A percentile compares a stretch with the other conserved stretches of the same genome.
Evolutionary conservation across 2,888 invertebrate genomes (phyloP).

Genomic region (Tetranychus piercei): DNA sequence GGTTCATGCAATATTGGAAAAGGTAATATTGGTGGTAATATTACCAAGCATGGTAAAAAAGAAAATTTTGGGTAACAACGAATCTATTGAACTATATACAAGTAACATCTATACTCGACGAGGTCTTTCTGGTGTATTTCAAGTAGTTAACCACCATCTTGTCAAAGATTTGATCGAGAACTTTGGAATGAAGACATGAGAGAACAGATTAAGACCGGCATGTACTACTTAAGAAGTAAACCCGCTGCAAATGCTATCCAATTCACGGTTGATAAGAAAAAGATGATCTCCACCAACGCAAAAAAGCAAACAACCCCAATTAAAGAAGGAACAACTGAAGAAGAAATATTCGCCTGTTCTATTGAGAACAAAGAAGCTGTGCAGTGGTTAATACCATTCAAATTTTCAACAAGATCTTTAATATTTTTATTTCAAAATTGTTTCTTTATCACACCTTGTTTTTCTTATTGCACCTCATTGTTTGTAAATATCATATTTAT

Average conservation of each 20-base stretch:
- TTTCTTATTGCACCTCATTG: no score
- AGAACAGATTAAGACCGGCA: constrained; percentile 88
- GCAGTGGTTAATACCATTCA: constrained; percentile 46
- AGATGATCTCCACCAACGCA: constrained; percentile 21
- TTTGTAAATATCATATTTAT: no score
- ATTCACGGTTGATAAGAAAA: constrained; percentile 79
- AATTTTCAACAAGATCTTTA: no score
- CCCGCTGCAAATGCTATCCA: constrained; percentile 91
- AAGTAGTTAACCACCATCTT: constrained; percentile 84
- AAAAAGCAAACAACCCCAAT: constrained; percentile 15
- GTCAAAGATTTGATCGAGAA: constrained; percentile 71
- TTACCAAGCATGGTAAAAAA: no score
- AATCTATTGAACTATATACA: constrained; percentile 93
- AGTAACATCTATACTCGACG: constrained; percentile 86
- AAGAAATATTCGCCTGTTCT: constrained; percentile 65
- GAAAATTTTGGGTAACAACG: constrained; percentile 97
- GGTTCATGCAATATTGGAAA: no score
- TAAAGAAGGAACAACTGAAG: constrained; percentile 36
- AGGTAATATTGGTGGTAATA: no score
- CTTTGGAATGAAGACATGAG: constrained; percentile 93
- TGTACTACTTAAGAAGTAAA: constrained; percentile 93
- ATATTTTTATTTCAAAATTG: no score
- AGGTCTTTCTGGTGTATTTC: constrained; percentile 84
- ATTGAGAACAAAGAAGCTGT: constrained; percentile 70
- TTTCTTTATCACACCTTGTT: no score